Evolutionary conservation across 2,888 invertebrate species (phyloP), one percentile per base, ranked within the genome.

Genomic region (Pammene fasciana): DNA sequence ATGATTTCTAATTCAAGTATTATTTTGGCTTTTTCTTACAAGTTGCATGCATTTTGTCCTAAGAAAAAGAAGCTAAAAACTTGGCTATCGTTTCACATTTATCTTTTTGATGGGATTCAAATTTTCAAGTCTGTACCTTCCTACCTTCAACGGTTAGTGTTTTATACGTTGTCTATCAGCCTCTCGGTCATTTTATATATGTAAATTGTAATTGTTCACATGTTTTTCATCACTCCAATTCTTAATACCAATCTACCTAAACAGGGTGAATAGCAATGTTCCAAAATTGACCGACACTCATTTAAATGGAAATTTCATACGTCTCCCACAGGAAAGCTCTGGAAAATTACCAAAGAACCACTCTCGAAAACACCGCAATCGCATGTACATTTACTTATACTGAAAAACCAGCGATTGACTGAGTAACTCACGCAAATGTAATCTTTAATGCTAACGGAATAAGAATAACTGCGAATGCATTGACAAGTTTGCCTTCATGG

Each of bases 241-340:
- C 34, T n/a, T n/a, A 43, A 43, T 45, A 18, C 43, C 43, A n/a
- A 59, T 26, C 43, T 26, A 26, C 26, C 26, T 45, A 59, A 56
- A 48, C 46, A 45, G 16, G 5, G 56, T 56, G 48, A 62, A 56
- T 36, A 38, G 36, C 57, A 68, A 64, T 65, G 60, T 41, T 48
- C 56, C 52, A 45, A 67, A 72, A 71, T 71, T 56, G 71, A 60
- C 34, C 41, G 67, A 54, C 38, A 36, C 71, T 75, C 78, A 76
- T 84, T 79, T 78, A 80, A 78, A 79, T 82, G 82, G 67, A 78
- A 81, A 82, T 81, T 76, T 75, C 73, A 72, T 57, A 41, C 59
- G 34, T 68, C 59, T 71, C 84, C 82, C 81, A 82, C 79, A 78
- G 79, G 79, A 82, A 82, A 76, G 76, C 77, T 76, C 74, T 72